phyloP scores from a whole-genome alignment of 2,888 invertebrate genomes.

The Auanema sp. region DNA sequence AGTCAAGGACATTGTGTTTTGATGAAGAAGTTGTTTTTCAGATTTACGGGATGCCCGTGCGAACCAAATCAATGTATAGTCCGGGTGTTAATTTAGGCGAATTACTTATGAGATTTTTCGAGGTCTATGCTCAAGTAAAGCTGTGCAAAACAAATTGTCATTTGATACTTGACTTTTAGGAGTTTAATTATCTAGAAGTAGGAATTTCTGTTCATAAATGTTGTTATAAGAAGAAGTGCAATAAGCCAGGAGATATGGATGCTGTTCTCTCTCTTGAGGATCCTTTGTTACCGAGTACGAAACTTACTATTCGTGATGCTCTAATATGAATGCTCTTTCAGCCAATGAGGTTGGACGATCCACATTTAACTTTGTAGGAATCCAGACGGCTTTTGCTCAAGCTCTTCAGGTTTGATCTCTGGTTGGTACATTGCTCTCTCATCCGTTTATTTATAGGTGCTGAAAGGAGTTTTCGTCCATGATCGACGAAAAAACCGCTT shows the following conservation, averaged over 20 bases:
- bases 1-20: not conserved
- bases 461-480: slow-evolving; percentile 19
- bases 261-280: slow-evolving; percentile 95
- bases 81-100: slow-evolving; percentile 76
- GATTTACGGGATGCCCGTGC: slow-evolving; percentile 32
- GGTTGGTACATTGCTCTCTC: slow-evolving; percentile 1
- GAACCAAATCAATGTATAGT: slow-evolving; percentile 26
- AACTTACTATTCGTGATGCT: slow-evolving; percentile 10
- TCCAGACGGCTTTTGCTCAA: slow-evolving; percentile 92
- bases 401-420: slow-evolving; percentile 73
- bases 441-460: slow-evolving; percentile 11
- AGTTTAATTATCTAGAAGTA: slow-evolving; percentile 88
- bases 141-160: not conserved
- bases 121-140: slow-evolving; percentile 67
- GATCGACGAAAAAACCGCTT: slow-evolving; percentile 5
- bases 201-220: slow-evolving; percentile 36
- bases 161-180: slow-evolving; percentile 61
- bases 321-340: too few relatives aligned
- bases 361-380: slow-evolving; percentile 88
- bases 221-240: slow-evolving; percentile 27
- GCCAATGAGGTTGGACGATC: slow-evolving; percentile 97
- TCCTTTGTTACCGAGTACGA: slow-evolving; percentile 75
- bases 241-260: slow-evolving; percentile 69
- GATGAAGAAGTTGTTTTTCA: slow-evolving; percentile 21
- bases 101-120: slow-evolving; percentile 59